Base-by-base conservation (phyloP, 92 coral and sea anemone species). In the Epizoanthus rinbou region DNA sequence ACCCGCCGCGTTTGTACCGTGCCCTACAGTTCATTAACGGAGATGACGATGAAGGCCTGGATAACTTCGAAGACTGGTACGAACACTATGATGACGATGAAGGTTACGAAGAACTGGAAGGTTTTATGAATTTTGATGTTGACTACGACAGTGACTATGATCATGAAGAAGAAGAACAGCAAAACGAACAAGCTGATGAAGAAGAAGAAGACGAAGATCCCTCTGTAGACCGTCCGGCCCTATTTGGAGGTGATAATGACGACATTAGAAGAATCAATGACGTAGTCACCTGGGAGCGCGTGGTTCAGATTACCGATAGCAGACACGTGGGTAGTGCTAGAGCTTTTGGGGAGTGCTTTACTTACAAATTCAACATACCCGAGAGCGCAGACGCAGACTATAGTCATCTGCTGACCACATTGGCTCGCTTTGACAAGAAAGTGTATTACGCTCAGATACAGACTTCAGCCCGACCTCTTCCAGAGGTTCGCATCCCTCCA, bases 341-440 rank as follows among this genome's bases (percentile, higher is more conserved):
- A 6, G 81, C 90, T 1, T 90, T 93, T 83, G 99, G 99, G 8
- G 74, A 52, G 31, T 93, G 95, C 69, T 82, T 86, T 23, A 82
- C 81, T 11, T 87, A 85, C 78, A 86, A 84, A 45, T 80, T 96
- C 57, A 73, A 81, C 74, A 66, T 86, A n/a, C 68, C 73, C 17
- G 64, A 68, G 10, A 54, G 56, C 2, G 83, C 75, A 19, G 75
- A 86, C 85, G 69, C 82, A 24, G 90, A 90, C 24, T 28, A 90
- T 2, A 50, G 41, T 58, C 91, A 89, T 4, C 89, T 90, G 15
- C 85, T 92, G 24, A 82, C 65, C 14, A 74, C 83, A 52, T 22
- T 96, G 39, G 80, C 66, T 9, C 82, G 83, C 52, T 94, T 86
- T 67, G 99, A 89, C 84, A 96, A 94, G 84, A 84, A 69, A 62